Base-by-base conservation (phyloP, 2,113 vertebrate species). In the Setophaga petechia region DNA sequence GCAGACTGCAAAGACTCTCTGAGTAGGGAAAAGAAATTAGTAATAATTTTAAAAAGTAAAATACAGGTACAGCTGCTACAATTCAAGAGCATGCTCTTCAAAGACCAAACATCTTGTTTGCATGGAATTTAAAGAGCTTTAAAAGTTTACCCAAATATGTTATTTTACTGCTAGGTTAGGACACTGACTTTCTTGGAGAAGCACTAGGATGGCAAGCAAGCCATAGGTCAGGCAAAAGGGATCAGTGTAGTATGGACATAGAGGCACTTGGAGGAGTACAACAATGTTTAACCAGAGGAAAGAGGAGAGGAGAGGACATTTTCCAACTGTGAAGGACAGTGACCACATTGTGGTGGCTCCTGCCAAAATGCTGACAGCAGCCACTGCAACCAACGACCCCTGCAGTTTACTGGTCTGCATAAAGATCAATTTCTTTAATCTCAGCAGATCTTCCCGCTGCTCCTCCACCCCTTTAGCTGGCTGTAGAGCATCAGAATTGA, bases 161-260 rank as follows among this genome's bases (percentile, higher is more conserved):
- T 51, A 27, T 55, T 76, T 75, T 65, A 51, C 30, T 52, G 58
- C 23, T 61, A 35, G 13, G 19, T 67, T 41, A 44, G 37, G 49
- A 65, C 19, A 35, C 35, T 3, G 17, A 9, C 33, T 52, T 72
- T 33, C 51, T 58, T 4, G 2, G 41, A 83, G n/a, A 61, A 54
- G 68, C 47, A 72, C 20, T 11, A 54, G 52, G 52, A 75, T 30
- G 23, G 52, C 0, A 3, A 57, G 17, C 1, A 31, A 71, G 39
- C 13, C 19, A 7, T 21, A 72, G 30, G 13, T 2, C 1, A 59
- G 41, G 52, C 0, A 0, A 62, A 23, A 17, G 11, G 28, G 11
- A 51, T 47, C 31, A 9, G 23, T 1, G 46, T 5, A 35, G 35
- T 4, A 67, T 1, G 1, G 62, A 39, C 11, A 44, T 35, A 25